A percentile compares a stretch with the other conserved stretches of the same genome.
Conservation (phyloP, 2,888 invertebrate species). For the Macrosoma leucophasiata region DNA sequence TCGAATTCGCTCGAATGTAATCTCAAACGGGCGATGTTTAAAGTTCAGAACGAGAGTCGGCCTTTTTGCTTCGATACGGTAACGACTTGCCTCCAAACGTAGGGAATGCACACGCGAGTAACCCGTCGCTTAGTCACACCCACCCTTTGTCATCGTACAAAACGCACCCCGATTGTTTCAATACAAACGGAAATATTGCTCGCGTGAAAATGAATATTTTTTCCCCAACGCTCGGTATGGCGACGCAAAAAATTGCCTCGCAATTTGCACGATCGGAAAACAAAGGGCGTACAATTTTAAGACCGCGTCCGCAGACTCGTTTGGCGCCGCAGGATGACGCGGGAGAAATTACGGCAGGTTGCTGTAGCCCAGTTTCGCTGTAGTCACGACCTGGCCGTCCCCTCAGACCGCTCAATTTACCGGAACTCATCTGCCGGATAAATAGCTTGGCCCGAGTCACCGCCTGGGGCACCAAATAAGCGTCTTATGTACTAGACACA, state of each 20-base stretch:
- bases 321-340: constrained; percentile 39
- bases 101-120: constrained; percentile 45
- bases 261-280: constrained; percentile 25
- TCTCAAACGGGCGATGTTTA: constrained; percentile 19
- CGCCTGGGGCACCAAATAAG: constrained; percentile 26
- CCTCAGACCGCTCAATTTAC: constrained; percentile 53
- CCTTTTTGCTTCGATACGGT: constrained; percentile 50
- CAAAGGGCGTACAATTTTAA: constrained; percentile 31
- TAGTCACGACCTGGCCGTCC: constrained; percentile 55
- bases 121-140: constrained; percentile 34
- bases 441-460: constrained; percentile 42
- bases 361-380: constrained; percentile 55
- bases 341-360: constrained; percentile 49
- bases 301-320: constrained; percentile 41
- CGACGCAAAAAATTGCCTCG: constrained; percentile 29
- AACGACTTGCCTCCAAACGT: constrained; percentile 56
- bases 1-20: constrained; percentile 19
- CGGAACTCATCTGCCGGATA: constrained; percentile 49
- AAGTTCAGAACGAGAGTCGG: constrained; percentile 29
- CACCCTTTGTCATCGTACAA: constrained; percentile 43
- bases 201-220: constrained; percentile 54
- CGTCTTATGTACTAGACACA: constrained; percentile 15
- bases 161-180: constrained; percentile 52
- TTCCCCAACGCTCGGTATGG: constrained; percentile 32
- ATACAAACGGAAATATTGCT: constrained; percentile 57